These are phyloP conservation scores for Drosophila suboccidentalis DNA, from an alignment of 2,888 invertebrate species.

Conservation along the genomic window DNA sequence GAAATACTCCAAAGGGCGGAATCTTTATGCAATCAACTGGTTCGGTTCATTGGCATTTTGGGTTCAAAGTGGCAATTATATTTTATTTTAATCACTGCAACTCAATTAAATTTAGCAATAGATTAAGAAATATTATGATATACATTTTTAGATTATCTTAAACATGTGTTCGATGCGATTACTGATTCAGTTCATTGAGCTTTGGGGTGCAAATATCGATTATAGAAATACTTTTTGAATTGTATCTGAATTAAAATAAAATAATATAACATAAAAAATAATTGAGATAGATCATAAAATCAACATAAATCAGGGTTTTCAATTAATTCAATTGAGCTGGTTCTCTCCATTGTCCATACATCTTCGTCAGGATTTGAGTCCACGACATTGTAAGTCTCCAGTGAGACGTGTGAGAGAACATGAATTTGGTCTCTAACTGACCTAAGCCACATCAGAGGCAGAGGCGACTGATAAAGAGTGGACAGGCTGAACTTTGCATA, in stretches of 20 bases:
- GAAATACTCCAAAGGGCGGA: slow-evolving; percentile 15
- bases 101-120: not conserved
- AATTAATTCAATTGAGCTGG: not conserved
- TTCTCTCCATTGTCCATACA: slow-evolving; percentile 21
- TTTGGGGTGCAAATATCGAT: not conserved
- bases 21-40: slow-evolving; percentile 13
- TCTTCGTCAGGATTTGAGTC: slow-evolving; percentile 41
- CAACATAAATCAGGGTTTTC: not conserved
- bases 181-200: not conserved
- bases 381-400: slow-evolving; percentile 12
- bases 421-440: slow-evolving; percentile 41
- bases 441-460: slow-evolving; percentile 36
- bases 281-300: too few species aligned
- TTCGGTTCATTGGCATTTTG: slow-evolving; percentile 19
- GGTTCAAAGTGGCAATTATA: not conserved
- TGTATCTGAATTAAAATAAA: too few species aligned
- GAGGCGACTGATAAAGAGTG: slow-evolving; percentile 28
- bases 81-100: not conserved
- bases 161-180: not conserved
- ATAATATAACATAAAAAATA: too few species aligned
- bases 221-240: too few species aligned
- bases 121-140: not conserved
- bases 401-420: slow-evolving; percentile 1
- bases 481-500: slow-evolving; percentile 31
- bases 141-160: not conserved